Percentiles rank a stretch among this genome's conserved stretches.
Evolutionary conservation across 2,888 invertebrate species (phyloP).

Genomic region (Globia sparganii): DNA sequence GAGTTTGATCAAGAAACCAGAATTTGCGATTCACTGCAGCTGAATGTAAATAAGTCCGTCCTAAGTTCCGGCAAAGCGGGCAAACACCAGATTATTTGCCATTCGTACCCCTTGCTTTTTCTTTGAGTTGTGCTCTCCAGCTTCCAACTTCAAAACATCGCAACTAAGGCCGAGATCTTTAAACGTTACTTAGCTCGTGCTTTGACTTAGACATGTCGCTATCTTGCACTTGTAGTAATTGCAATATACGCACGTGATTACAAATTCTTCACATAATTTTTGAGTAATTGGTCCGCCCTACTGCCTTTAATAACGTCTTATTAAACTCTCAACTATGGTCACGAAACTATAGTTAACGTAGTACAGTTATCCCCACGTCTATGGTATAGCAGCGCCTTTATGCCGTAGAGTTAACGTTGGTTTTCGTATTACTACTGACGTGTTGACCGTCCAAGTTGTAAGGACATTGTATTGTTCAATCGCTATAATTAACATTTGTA

Average conservation of each 20-base stretch:
- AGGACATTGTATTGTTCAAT: slow-evolving; percentile 56
- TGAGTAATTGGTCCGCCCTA: slow-evolving; percentile 60
- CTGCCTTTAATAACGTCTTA: slow-evolving; percentile 57
- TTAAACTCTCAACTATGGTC: slow-evolving; percentile 38
- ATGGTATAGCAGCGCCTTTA: not conserved
- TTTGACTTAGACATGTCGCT: not conserved
- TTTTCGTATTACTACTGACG: slow-evolving; percentile 8
- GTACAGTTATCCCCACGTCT: slow-evolving; percentile 2
- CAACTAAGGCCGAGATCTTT: not conserved
- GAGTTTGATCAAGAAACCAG: slow-evolving; percentile 4
- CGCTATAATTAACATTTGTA: slow-evolving; percentile 51
- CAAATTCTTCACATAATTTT: slow-evolving; percentile 48
- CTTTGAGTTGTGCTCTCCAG: not conserved
- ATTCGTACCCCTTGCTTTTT: not conserved
- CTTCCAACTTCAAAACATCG: not conserved
- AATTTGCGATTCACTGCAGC: slow-evolving; percentile 1
- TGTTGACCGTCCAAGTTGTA: slow-evolving; percentile 20
- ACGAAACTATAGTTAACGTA: slow-evolving; percentile 37
- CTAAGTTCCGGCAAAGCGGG: not conserved
- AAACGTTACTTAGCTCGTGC: not conserved
- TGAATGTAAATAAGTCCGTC: slow-evolving; percentile 13
- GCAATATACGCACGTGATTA: slow-evolving; percentile 41
- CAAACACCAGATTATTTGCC: slow-evolving; percentile 4
- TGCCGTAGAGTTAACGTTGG: not conserved
- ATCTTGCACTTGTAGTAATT: not conserved